phyloP scores from a whole-genome alignment of 2,888 invertebrate species.

The Himalopsyche tibetana region DNA sequence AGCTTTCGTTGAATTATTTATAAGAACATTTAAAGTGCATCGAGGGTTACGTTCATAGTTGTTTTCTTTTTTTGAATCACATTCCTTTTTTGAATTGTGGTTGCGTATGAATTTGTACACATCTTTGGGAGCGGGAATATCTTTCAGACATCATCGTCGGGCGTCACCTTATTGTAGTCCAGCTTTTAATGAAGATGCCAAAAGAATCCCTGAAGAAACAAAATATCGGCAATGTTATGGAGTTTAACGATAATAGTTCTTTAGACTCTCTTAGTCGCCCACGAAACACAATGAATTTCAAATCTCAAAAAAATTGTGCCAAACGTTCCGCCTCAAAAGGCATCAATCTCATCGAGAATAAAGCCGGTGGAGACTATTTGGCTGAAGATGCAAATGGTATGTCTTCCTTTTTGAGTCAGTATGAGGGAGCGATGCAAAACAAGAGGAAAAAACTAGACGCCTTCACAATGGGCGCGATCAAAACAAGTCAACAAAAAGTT shows the following conservation, averaged over 20 bases:
- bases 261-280: background rate
- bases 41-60: too few relatives aligned
- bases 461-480: constrained; percentile 64
- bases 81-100: constrained; percentile 13
- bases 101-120: background rate
- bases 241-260: constrained; percentile 33
- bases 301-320: background rate
- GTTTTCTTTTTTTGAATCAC: too few relatives aligned
- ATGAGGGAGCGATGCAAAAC: constrained; percentile 69
- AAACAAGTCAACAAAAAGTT: constrained; percentile 71
- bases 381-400: constrained; percentile 67
- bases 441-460: constrained; percentile 69
- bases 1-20: background rate
- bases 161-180: background rate
- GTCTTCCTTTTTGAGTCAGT: constrained; percentile 69
- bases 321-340: constrained; percentile 4
- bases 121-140: background rate
- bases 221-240: background rate
- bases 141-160: background rate
- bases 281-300: background rate
- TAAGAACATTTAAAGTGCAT: too few relatives aligned
- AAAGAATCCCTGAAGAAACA: background rate
- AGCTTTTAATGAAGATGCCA: background rate
- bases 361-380: constrained; percentile 45
- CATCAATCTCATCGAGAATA: background rate